Percentiles rank a stretch among this genome's conserved stretches.
Conservation (phyloP, 2,888 invertebrate species). For the Cataglyphis rosenhaueri region DNA sequence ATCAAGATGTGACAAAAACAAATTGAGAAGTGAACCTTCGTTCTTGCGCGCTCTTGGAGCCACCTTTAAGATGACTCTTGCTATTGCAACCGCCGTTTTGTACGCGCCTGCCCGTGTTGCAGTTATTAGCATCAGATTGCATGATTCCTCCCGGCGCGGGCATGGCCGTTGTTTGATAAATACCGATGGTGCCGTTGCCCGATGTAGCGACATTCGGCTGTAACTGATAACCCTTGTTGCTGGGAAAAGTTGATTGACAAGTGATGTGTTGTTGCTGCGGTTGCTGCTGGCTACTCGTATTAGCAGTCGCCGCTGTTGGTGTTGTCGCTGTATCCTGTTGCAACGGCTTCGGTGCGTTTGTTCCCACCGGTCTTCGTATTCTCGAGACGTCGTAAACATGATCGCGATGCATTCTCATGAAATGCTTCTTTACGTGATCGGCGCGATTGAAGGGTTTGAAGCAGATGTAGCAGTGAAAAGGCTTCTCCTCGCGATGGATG, state of each 20-base stretch:
- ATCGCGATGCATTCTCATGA: constrained; percentile 96
- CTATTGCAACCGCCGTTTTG: constrained; percentile 83
- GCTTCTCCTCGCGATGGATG: constrained; percentile 97
- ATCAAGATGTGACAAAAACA: not conserved
- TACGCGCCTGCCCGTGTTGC: constrained; percentile 75
- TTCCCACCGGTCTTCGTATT: constrained; percentile 88
- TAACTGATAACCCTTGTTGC: constrained; percentile 78
- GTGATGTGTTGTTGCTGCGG: constrained; percentile 70
- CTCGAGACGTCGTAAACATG: constrained; percentile 94
- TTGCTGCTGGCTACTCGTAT: constrained; percentile 66
- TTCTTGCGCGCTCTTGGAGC: constrained; percentile 80
- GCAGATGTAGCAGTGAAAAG: constrained; percentile 97
- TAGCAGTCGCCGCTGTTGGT: constrained; percentile 64
- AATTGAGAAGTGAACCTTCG: constrained; percentile 72
- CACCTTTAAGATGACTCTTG: constrained; percentile 82
- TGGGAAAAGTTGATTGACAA: constrained; percentile 77
- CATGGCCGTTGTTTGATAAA: constrained; percentile 79
- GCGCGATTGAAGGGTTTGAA: constrained; percentile 97
- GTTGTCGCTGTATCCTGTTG: constrained; percentile 70
- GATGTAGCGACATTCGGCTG: constrained; percentile 74
- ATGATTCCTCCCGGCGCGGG: constrained; percentile 76
- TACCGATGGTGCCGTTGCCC: constrained; percentile 47
- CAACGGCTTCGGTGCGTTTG: constrained; percentile 70
- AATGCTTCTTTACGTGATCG: constrained; percentile 98
- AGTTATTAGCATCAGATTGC: constrained; percentile 76